Evolutionary conservation across 2,888 invertebrate species (phyloP).

Genomic region (Lithophane socia): DNA sequence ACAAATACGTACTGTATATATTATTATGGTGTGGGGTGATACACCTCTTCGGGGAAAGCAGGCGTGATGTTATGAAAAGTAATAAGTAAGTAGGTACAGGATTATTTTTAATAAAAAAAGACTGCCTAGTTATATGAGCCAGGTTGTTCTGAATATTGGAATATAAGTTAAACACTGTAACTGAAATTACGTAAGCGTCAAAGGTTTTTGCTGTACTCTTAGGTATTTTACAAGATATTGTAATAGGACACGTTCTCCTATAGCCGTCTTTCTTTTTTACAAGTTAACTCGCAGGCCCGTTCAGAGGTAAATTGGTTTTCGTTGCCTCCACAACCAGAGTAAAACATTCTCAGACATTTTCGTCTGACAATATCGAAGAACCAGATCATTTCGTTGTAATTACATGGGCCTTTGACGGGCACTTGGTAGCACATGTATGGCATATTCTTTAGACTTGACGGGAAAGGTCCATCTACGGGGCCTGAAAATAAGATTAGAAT

Average conservation of each 20-base stretch:
- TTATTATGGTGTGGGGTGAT: too few species aligned
- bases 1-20: too few species aligned
- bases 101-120: too few species aligned
- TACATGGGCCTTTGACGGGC: conserved; percentile 82
- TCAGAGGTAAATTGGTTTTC: conserved; percentile 80
- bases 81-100: background rate
- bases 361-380: conserved; percentile 84
- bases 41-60: background rate
- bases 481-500: conserved; percentile 74
- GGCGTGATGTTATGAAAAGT: background rate
- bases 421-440: conserved; percentile 86
- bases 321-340: conserved; percentile 87
- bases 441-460: conserved; percentile 79
- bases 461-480: conserved; percentile 81
- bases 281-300: conserved; percentile 75
- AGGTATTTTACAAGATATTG: background rate
- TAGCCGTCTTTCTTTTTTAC: conserved; percentile 72
- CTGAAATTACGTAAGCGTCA: background rate
- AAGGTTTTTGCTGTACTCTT: background rate
- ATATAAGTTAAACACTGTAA: background rate
- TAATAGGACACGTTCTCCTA: conserved; percentile 44
- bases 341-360: conserved; percentile 83
- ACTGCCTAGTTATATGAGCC: background rate
- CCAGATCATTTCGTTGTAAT: conserved; percentile 75
- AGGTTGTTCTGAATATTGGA: conserved; percentile 2